Evolutionary conservation across 2,888 invertebrate species (phyloP).

Genomic region (Lymantria dispar): DNA sequence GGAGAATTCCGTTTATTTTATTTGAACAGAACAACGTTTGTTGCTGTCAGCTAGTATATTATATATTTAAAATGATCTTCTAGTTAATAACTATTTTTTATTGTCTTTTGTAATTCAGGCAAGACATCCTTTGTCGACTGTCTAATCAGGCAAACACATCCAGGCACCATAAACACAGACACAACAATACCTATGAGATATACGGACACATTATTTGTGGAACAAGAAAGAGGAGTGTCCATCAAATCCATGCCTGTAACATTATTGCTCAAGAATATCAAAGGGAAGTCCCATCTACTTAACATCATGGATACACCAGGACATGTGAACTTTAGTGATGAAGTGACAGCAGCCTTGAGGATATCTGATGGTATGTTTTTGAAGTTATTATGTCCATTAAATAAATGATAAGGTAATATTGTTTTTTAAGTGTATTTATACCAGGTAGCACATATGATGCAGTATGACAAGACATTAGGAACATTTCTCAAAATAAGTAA

Average conservation of each 20-base stretch:
- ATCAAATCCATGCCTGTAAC: constrained; percentile 98
- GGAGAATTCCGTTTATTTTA: too few species aligned
- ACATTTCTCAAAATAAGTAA: too few species aligned
- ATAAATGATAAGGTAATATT: too few species aligned
- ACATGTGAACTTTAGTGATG: constrained; percentile 99
- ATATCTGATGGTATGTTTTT: constrained; percentile 87
- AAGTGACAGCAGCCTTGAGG: constrained; percentile 98
- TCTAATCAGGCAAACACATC: constrained; percentile 97
- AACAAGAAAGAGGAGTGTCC: constrained; percentile 98
- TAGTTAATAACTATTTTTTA: neutral
- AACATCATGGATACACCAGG: constrained; percentile 99
- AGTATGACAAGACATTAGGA: too few species aligned
- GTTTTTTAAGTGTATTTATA: too few species aligned
- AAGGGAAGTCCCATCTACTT: constrained; percentile 97
- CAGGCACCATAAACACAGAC: constrained; percentile 88
- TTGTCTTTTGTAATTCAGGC: constrained; percentile 43
- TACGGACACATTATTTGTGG: constrained; percentile 98
- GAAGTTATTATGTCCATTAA: too few species aligned
- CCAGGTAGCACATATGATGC: too few species aligned
- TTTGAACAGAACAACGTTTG: too few species aligned
- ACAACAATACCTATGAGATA: constrained; percentile 92
- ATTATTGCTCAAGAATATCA: constrained; percentile 94
- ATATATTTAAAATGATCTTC: too few species aligned
- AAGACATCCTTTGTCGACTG: constrained; percentile 99
- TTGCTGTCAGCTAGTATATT: too few species aligned